These are phyloP conservation scores for Taurulus bubalis DNA, from an alignment of 2,113 vertebrate species.

Conservation along the genomic window DNA sequence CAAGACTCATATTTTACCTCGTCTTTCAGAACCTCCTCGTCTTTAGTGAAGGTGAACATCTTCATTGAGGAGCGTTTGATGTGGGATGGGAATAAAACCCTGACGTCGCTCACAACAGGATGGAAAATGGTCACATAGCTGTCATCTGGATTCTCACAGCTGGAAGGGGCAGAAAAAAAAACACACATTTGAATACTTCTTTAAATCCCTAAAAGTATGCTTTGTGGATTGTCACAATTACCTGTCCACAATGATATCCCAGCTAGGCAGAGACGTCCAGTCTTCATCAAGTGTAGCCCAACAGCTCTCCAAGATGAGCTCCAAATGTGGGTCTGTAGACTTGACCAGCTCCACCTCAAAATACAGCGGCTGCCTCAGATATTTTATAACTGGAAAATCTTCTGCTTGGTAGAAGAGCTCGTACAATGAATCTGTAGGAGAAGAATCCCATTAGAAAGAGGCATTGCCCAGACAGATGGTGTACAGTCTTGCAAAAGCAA, in stretches of 20 bases:
- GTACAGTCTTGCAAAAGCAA: background rate
- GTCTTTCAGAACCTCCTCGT: slow-evolving; percentile 59
- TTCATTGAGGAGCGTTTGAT: slow-evolving; percentile 76
- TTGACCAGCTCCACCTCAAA: too few relatives aligned
- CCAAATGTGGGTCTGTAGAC: too few relatives aligned
- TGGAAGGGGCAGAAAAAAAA: background rate
- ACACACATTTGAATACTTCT: background rate
- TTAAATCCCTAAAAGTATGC: too few relatives aligned
- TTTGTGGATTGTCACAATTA: slow-evolving; percentile 19
- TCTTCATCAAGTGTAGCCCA: too few relatives aligned
- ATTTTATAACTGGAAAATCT: too few relatives aligned
- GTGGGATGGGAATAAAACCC: slow-evolving; percentile 59
- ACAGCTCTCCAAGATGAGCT: too few relatives aligned
- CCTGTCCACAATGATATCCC: slow-evolving; percentile 80
- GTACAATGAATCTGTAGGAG: slow-evolving; percentile 71
- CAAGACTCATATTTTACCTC: slow-evolving; percentile 50
- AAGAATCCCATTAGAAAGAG: too few relatives aligned
- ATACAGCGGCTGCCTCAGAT: too few relatives aligned
- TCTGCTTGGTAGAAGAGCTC: slow-evolving; percentile 62
- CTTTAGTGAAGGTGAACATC: slow-evolving; percentile 79
- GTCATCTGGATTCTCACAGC: slow-evolving; percentile 74
- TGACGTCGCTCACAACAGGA: slow-evolving; percentile 33
- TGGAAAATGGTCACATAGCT: slow-evolving; percentile 58
- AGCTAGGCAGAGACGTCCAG: too few relatives aligned
- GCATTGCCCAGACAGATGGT: background rate